These are phyloP conservation scores for Scomber japonicus DNA, from an alignment of 2,113 vertebrate species.

Conservation along the genomic window DNA sequence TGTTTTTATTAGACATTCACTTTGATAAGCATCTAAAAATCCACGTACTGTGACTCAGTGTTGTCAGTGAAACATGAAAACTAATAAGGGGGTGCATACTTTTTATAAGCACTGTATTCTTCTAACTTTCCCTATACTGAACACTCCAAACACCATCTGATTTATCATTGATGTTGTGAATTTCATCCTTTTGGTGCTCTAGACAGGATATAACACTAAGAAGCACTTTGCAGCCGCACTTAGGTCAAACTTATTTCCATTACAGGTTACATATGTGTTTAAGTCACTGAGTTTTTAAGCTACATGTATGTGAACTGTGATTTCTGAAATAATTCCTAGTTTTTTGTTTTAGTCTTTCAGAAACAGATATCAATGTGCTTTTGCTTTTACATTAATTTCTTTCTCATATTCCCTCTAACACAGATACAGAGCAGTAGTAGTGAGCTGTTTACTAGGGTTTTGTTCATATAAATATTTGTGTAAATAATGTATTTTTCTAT, in stretches of 20 bases:
- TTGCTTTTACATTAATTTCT: neutral
- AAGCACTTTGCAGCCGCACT: neutral
- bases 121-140: neutral
- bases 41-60: too few species aligned
- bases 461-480: constrained; percentile 34
- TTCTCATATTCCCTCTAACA: neutral
- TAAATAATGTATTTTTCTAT: constrained; percentile 70
- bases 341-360: neutral
- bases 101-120: neutral
- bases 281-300: neutral
- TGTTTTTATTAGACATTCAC: too few species aligned
- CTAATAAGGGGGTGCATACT: too few species aligned
- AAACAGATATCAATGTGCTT: neutral
- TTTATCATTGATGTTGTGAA: neutral
- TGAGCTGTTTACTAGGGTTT: neutral
- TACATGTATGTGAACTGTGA: neutral
- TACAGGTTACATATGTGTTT: constrained; percentile 7
- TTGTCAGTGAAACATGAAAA: too few species aligned
- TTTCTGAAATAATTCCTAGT: neutral
- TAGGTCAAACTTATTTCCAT: neutral
- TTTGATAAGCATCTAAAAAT: too few species aligned
- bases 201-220: neutral
- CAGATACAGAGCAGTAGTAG: neutral
- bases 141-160: neutral
- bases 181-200: neutral